Base-by-base conservation (phyloP, 2,888 invertebrate species). In the Melinaea marsaeus region DNA sequence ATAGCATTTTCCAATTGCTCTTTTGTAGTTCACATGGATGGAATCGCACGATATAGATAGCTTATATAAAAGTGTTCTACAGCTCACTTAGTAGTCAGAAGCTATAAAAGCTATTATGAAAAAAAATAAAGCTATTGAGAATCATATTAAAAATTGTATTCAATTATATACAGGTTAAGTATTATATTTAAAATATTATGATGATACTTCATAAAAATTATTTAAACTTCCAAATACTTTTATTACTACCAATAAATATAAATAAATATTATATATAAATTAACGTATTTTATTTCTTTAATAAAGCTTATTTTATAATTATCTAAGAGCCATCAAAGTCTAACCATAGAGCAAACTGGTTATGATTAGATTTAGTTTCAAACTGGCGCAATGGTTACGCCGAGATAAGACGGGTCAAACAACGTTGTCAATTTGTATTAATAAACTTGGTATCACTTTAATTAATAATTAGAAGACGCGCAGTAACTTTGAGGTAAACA, bases 391-490 rank as follows among this genome's bases (percentile, higher is more conserved):
- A 51, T 51, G 9, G 51, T 22, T 51, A 51, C 32, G 32, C 11
- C 7, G 7, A 51, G 51, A 51, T 51, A 51, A 51, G 51, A n/a
- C 51, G 32, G 32, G 51, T 51, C 51, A 51, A 51, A 51, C 32
- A 51, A 32, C 11, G 32, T 51, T 51, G 32, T 51, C 48, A 51
- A 51, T 51, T 51, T 51, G 22, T 51, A 51, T 51, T 51, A 51
- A 51, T 51, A 32, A 51, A 32, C 51, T 51, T 51, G 51, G 7
- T 51, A 51, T 51, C 51, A 51, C 22, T 51, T 51, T 32, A 51
- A 51, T 9, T 51, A 32, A 42, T 7, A 7, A 32, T 51, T 51
- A 51, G 32, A 51, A 32, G 4, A 5, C 2, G 2, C 13, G 32
- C 7, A 6, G 32, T 51, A 51, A 51, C 11, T 32, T 32, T 51